Evolutionary conservation across 2,113 vertebrate species (phyloP).

Genomic region (Galemys pyrenaicus): DNA sequence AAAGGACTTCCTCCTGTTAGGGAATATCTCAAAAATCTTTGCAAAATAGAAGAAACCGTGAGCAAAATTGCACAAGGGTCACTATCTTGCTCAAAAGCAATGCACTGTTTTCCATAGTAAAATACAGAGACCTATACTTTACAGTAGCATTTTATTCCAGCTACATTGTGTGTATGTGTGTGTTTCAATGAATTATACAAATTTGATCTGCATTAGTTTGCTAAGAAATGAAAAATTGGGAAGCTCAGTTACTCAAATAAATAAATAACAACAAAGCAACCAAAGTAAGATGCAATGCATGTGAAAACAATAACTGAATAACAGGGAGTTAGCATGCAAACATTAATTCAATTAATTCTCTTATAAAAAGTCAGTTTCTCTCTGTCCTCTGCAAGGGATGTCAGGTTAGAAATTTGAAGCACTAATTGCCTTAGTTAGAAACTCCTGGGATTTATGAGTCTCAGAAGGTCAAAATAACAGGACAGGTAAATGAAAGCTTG

Average conservation of each 20-base stretch:
- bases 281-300: background rate
- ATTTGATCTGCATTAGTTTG: background rate
- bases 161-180: background rate
- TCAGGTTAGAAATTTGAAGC: background rate
- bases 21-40: background rate
- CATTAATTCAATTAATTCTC: background rate
- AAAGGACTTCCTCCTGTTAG: background rate
- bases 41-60: background rate
- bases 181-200: background rate
- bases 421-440: conserved; percentile 51
- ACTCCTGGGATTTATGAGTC: background rate
- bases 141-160: background rate
- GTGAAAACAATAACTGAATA: conserved; percentile 30
- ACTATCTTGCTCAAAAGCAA: background rate
- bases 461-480: conserved; percentile 16
- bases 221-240: background rate
- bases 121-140: background rate
- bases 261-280: background rate
- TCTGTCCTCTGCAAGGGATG: background rate
- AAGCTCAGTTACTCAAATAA: background rate
- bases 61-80: background rate
- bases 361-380: conserved; percentile 1
- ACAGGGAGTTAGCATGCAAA: background rate
- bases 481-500: conserved; percentile 37
- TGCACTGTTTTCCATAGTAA: background rate